Base-by-base conservation (phyloP, 2,888 invertebrate species). In the Drosophila tanythrix region DNA sequence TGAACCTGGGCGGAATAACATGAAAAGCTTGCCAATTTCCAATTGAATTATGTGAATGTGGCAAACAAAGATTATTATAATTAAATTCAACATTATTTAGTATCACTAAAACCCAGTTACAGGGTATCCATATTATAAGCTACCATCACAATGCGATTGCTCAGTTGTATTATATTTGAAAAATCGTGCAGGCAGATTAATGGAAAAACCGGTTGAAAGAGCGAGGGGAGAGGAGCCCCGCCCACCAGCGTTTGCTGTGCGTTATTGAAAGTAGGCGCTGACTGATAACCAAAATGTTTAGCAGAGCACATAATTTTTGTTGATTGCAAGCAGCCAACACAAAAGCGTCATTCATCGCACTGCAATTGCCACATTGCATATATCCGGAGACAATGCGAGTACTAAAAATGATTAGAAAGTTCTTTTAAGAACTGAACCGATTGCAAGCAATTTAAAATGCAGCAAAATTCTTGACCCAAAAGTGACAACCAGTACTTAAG, bases 261-360 rank as follows among this genome's bases (percentile, higher is more conserved):
- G 38, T 36, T 81, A 83, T 83, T 82, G 64, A 31, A 71, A 69
- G 31, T 63, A 65, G 48, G 43, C 63, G 65, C 66, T 55, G 65
- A 51, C 60, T 70, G 72, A 81, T 82, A 79, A 67, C 71, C 83
- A 64, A 80, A 88, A 83, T 89, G 71, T 73, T 76, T 63, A 81
- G 58, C 84, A 64, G 71, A 78, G 84, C 89, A 65, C 58, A 81
- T 70, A 71, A 88, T 83, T 71, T 8, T 15, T 46, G 46, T 40
- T 50, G 40, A 59, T 65, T 76, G 36, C 71, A 57, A 58, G 8
- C 33, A 35, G 52, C 21, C 43, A 58, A 57, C 13, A 74, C 65
- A 67, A 57, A 67, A 52, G 46, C 55, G 48, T 46, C 21, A 46
- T 25, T 46, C 21, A 46, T 4, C 46, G 46, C 46, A 46, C 25